These are phyloP conservation scores for Aporophyla nigra DNA, from an alignment of 2,888 invertebrate species.

Conservation along the genomic window DNA sequence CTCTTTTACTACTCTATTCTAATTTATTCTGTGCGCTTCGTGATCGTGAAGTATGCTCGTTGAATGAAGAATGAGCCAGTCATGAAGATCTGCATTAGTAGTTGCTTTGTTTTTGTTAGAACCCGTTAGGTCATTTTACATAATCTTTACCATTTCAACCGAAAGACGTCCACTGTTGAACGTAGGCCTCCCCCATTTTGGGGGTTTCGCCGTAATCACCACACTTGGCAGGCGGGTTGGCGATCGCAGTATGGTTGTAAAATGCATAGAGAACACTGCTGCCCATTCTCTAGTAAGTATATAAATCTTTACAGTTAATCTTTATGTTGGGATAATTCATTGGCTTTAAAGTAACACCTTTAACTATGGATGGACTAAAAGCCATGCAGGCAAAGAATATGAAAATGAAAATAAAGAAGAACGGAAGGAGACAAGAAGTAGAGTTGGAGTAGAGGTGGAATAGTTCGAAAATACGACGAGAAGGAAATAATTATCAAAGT, in stretches of 20 bases:
- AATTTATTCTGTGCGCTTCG: conserved; percentile 64
- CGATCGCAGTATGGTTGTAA: too few species aligned
- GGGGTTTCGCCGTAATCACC: too few species aligned
- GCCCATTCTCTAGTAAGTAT: too few species aligned
- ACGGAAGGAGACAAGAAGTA: not conserved
- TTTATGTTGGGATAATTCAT: not conserved
- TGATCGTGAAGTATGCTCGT: conserved; percentile 54
- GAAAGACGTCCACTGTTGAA: too few species aligned
- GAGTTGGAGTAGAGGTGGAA: too few species aligned
- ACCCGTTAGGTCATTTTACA: conserved; percentile 31
- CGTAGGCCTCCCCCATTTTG: too few species aligned
- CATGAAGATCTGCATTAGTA: conserved; percentile 55
- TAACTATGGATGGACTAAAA: not conserved
- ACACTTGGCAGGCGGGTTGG: too few species aligned
- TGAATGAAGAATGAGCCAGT: conserved; percentile 55
- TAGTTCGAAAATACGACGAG: not conserved
- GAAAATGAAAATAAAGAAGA: not conserved
- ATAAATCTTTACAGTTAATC: not conserved
- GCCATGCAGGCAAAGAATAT: not conserved
- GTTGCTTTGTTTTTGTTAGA: conserved; percentile 22
- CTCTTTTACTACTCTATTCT: conserved; percentile 68
- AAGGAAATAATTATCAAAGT: too few species aligned
- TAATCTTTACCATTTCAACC: too few species aligned
- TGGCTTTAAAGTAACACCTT: not conserved
- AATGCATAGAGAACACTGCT: too few species aligned